Evolutionary conservation across 1,140 invertebrate species (phyloP), one percentile per base, ranked within the genome.

Genomic region (Radopholus similis): DNA sequence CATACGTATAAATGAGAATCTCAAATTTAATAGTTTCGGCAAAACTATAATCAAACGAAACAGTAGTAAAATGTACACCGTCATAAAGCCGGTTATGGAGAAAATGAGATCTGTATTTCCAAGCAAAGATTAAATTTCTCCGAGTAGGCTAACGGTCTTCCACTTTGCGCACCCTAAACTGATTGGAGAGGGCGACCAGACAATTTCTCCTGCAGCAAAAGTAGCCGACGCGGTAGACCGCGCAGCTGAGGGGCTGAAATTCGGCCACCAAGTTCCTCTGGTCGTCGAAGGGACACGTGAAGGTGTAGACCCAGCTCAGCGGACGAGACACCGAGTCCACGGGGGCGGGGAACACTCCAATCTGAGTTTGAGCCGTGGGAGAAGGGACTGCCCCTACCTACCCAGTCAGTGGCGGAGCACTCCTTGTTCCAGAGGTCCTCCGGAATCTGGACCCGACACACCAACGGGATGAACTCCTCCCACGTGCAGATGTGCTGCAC

Each of bases 271-370:
- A 30, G 18, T 34, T 56, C 11, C 34, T 23, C 28, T 66, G 13
- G n/a, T 70, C 68, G 69, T 68, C 66, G 18, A n/a, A n/a, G 21
- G 34, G 56, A 9, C 69, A 72, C 34, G 68, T 70, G 21, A 70
- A 34, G 23, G 70, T 44, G 53, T 70, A 70, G 26, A 70, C 34
- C 68, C 68, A 70, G 21, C 70, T 37, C 35, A 70, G 26, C 5
- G 68, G 68, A 1, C 23, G 11, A 21, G 47, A 13, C 13, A 70
- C 38, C 23, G 32, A 13, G 23, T 38, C 56, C 55, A 70, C 15
- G 18, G 15, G 21, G n/a, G 49, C 21, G 21, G 70, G 47, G 58
- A 57, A 70, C 21, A 70, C n/a, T 11, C 70, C 66, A 26, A 51
- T 51, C 47, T 51, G 18, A 51, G 30, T 42, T n/a, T 13, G 38